Base-by-base conservation (phyloP, 2,113 vertebrate genomes). In the Mugil cephalus region DNA sequence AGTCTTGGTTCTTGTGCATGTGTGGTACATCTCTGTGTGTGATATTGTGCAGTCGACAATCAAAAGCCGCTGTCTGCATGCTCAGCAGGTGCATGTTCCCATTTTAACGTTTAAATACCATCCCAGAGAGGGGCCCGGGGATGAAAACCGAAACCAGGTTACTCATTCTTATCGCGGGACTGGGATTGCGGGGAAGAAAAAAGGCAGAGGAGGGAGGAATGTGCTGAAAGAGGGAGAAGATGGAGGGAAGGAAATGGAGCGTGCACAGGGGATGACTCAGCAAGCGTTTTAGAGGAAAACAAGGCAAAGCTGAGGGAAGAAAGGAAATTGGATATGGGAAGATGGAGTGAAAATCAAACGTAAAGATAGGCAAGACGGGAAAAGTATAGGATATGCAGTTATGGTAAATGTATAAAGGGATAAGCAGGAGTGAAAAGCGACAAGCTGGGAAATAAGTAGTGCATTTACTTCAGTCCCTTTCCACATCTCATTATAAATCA, bases 321-420 rank as follows among this genome's bases (percentile, higher is more conserved):
- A 52, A 74, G 21, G 50, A 15, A 74, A 66, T 47, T 53, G 51
- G 35, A 71, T 67, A 75, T 21, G 45, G 19, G n/a, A 38, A 74
- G 39, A 53, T 61, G 35, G 36, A 68, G 45, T 69, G 48, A 52
- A 83, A 65, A 79, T 78, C 64, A 64, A 76, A 80, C 50, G 14
- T 51, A 39, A 59, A 55, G 19, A 61, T 2, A 14, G 45, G 19
- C 21, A 21, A 43, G 19, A 42, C 54, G 54, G 17, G 15, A 6
- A 67, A 46, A 9, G 30, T 4, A 6, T 12, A 19, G 30, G 10
- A 53, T 15, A 11, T 42, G 64, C 17, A 14, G 42, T 1, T 40
- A 10, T 39, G 50, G 9, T 42, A 47, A 51, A 45, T 35, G 45
- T 43, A 36, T 47, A 47, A 7, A 67, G 43, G 18, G 39, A 39